Percentiles rank a stretch among this genome's conserved stretches.
Conservation (phyloP, 2,113 vertebrate genomes). For the Phyllostomus discolor region DNA sequence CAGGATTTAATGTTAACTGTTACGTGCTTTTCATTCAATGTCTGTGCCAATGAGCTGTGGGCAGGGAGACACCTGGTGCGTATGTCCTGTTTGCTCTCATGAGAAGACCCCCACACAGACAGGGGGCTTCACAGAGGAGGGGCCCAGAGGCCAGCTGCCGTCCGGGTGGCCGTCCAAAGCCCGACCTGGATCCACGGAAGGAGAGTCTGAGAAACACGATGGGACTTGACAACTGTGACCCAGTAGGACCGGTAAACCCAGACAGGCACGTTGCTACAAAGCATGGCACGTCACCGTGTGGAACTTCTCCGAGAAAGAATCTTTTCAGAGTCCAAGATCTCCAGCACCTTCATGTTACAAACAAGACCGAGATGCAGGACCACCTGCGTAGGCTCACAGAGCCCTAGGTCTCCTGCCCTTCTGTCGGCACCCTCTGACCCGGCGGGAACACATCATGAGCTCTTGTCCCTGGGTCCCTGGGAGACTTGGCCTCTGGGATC, state of each 20-base stretch:
- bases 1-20: slow-evolving; percentile 44
- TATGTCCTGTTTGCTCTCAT: neutral
- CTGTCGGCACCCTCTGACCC: neutral
- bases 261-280: accelerated
- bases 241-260: no score
- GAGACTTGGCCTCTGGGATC: neutral
- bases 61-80: neutral
- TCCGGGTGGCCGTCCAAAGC: neutral
- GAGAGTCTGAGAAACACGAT: accelerated
- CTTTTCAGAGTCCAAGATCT: neutral
- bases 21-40: slow-evolving; percentile 29
- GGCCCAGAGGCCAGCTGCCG: neutral
- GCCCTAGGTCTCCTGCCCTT: neutral
- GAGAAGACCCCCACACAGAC: neutral
- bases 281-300: accelerated
- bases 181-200: accelerated
- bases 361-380: no score
- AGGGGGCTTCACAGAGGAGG: accelerated
- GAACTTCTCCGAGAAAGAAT: neutral
- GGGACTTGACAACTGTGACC: accelerated
- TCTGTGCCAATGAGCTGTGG: slow-evolving; percentile 23
- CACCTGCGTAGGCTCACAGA: neutral
- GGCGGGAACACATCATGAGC: accelerated
- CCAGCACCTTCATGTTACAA: no score
- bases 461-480: neutral